phyloP scores from a whole-genome alignment of 92 coral and sea anemone species.

The Heliopora coerulea region DNA sequence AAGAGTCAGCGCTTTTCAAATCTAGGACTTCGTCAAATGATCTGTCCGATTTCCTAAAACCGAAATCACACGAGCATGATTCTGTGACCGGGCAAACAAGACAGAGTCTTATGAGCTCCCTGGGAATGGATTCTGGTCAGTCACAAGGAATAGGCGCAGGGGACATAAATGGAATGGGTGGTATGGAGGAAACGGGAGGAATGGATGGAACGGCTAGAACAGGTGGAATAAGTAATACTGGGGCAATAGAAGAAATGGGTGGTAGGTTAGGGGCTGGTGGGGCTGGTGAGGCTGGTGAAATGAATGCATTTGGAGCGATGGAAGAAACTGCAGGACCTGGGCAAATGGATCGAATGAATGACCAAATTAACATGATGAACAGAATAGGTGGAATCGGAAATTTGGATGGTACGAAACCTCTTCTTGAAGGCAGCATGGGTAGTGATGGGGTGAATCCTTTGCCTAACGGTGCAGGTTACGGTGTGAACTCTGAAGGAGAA shows the following conservation, averaged over 20 bases:
- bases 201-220: slow-evolving; percentile 6
- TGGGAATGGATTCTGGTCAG: slow-evolving; percentile 49
- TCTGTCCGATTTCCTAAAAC: slow-evolving; percentile 26
- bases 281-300: slow-evolving; percentile 47
- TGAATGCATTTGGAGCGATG: slow-evolving; percentile 6
- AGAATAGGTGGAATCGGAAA: slow-evolving; percentile 31
- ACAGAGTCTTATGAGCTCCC: slow-evolving; percentile 37
- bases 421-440: slow-evolving; percentile 20
- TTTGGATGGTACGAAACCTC: slow-evolving; percentile 14
- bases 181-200: slow-evolving; percentile 10
- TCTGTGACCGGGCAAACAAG: slow-evolving; percentile 42
- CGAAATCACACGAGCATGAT: slow-evolving; percentile 29
- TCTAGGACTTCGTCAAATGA: slow-evolving; percentile 26
- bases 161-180: background rate
- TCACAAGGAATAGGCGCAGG: slow-evolving; percentile 37
- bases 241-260: slow-evolving; percentile 6
- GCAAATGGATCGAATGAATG: slow-evolving; percentile 22
- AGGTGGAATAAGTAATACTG: slow-evolving; percentile 27
- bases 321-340: slow-evolving; percentile 30
- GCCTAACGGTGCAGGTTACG: slow-evolving; percentile 33
- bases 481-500: slow-evolving; percentile 26
- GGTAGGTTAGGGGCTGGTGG: slow-evolving; percentile 31
- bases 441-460: slow-evolving; percentile 52
- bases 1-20: slow-evolving; percentile 28
- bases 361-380: slow-evolving; percentile 38